Base-by-base conservation (phyloP, 1,140 invertebrate species). In the Mercenaria mercenaria region DNA sequence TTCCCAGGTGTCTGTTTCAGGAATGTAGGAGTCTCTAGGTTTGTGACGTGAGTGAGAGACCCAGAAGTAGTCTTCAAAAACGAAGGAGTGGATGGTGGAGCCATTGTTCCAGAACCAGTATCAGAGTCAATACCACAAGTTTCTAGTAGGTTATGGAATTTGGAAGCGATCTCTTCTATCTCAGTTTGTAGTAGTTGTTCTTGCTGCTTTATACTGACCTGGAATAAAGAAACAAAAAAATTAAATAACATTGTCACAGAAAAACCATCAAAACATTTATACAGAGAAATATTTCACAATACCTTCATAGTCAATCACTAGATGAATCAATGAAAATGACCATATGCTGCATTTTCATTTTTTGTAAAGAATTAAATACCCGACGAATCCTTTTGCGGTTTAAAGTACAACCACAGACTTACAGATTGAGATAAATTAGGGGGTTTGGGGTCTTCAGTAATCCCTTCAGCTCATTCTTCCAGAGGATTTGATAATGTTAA, bases 131-230 rank as follows among this genome's bases (percentile, higher is more conserved):
- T 84, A 32, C 93, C 93, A 77, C 91, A 90, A n/a, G 80, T 74
- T 29, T 93, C 90, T 20, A 94, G 90, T 0, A 94, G 92, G 34
- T 91, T 88, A 43, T 91, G 81, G 52, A 94, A 93, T 90, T 93
- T 92, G 4, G 91, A 80, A 59, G 92, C 93, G 61, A 94, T 93
- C 26, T 92, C 91, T 77, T 89, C 91, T 34, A 94, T 93, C 82
- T 94, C 93, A 29, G 84, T 64, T 76, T 93, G 91, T 34, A 94
- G 76, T 26, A 91, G 88, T 43, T 91, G 90, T 72, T 93, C 92
- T 61, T 93, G 91, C 20, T 91, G 86, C 83, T 93, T 93, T 82
- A 94, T 93, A 39, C 86, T 92, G 43, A 93, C 79, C 93, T 94
- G 92, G 59, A 92, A 92, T 23, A 18, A 84, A 29, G 20, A 34